Evolutionary conservation across 2,888 invertebrate species (phyloP), one percentile per base, ranked within the genome.

Genomic region (Tortricodes alternella): DNA sequence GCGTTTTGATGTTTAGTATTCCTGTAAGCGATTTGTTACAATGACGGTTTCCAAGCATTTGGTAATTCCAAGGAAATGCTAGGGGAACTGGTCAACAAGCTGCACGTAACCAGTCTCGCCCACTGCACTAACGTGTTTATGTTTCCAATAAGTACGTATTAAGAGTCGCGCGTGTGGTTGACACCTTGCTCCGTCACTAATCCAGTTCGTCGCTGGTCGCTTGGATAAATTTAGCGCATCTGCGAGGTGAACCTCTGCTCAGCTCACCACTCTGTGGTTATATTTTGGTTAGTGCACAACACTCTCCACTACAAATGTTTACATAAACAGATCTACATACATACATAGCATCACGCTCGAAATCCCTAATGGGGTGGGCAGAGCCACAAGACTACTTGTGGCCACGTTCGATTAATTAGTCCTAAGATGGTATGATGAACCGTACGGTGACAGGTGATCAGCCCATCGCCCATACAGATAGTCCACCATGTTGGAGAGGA

Each of bases 201-300:
- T 82, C 79, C 76, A 78, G 80, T 79, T 70, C 56, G 50, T 46
- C 46, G 46, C 37, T 39, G 18, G 37, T 29, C 32, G 46, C 58
- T 73, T 59, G 67, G 73, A 82, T 89, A 87, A 85, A 86, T 85
- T 85, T 88, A 88, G 85, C 78, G 72, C 65, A 63, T 70, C 71
- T 69, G 70, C 64, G 76, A 77, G 82, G 83, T 82, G 83, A 85
- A 85, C 78, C 78, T 71, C 69, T 64, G 68, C 61, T 66, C 78
- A 73, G 80, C 73, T 80, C 73, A 57, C 73, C 70, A 74, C 73
- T 70, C 71, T 82, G 85, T 65, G 85, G 84, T 76, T 74, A 64
- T 70, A 68, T 81, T 85, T 85, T 84, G 80, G 76, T 80, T 81
- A 8, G n/a, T 37, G 19, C 43, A 24, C n/a, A 27, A 9, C 16